Evolutionary conservation across 2,888 invertebrate genomes (phyloP), one percentile per base, ranked within the genome.

Genomic region (Stenodera caucasica): DNA sequence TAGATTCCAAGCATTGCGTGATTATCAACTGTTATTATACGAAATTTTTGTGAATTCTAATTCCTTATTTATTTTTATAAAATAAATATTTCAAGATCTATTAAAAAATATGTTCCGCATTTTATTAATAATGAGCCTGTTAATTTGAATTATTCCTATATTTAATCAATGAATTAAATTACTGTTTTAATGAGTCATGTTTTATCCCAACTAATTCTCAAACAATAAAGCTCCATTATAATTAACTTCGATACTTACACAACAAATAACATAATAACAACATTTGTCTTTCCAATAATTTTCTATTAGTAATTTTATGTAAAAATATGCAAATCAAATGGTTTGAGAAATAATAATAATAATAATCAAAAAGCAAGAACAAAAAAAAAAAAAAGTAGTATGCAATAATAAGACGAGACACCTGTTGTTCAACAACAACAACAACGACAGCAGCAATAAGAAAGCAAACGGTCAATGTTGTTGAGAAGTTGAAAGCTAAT

Each of bases 401-500:
- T 40, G 40, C 18, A 18, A 18, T 18, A 26, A 11, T 2, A 18
- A 40, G 18, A 40, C 37, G 40, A 18, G 40, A 45, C 68, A 68
- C 68, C 68, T 68, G 68, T 68, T 65, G 61, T 56, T 55, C 32
- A 35, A 33, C 7, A 33, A 29, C 26, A 45, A 45, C 21, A 45
- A 12, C 45, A 45, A 15, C 37, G 8, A 37, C 37, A 14, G 8
- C 37, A 37, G 8, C 37, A 37, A 35, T 35, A 35, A 35, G 35
- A 45, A 21, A 45, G 11, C 45, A 45, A 45, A 52, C 63, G 57
- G 51, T 50, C 58, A 58, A 60, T 60, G 61, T 60, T 54, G 65
- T 63, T 57, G 61, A 61, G 62, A 64, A 60, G 61, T 59, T 60
- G 60, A 53, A 61, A 60, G 60, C 61, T 65, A 66, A 68, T 68